A percentile compares a stretch with the other conserved stretches of the same genome.
Evolutionary conservation across 2,113 vertebrate species (phyloP).

Genomic region (Bambusicola thoracicus): DNA sequence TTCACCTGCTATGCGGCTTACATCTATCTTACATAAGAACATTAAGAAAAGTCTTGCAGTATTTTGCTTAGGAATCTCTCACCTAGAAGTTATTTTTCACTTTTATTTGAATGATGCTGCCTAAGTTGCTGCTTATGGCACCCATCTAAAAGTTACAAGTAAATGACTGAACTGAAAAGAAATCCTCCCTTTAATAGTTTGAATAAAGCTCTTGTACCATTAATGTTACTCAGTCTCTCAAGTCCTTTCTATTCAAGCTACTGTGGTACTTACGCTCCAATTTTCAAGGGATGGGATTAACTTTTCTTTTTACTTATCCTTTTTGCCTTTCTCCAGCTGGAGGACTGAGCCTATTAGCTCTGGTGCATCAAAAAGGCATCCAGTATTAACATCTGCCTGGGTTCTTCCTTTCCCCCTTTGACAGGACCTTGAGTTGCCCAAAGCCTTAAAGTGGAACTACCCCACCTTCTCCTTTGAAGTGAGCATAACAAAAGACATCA

Average conservation of each 20-base stretch:
- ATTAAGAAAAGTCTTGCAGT: neutral
- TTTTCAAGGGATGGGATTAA: slow-evolving; percentile 33
- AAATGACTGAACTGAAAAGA: slow-evolving; percentile 2
- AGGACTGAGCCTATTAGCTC: neutral
- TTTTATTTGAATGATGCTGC: neutral
- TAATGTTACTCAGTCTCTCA: neutral
- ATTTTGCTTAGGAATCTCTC: neutral
- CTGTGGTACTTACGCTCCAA: slow-evolving; percentile 6
- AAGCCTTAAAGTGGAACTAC: neutral
- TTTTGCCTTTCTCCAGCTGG: slow-evolving; percentile 3
- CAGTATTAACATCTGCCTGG: neutral
- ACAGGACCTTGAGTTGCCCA: neutral
- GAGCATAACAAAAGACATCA: slow-evolving; percentile 43
- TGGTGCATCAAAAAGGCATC: slow-evolving; percentile 13
- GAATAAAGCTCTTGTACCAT: slow-evolving; percentile 22
- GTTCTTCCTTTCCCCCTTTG: neutral
- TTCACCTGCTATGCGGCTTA: neutral
- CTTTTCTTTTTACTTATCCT: slow-evolving; percentile 8
- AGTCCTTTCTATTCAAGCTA: slow-evolving; percentile 7
- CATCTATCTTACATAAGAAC: neutral
- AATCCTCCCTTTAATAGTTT: neutral
- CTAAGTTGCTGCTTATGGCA: neutral
- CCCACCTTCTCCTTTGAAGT: slow-evolving; percentile 30
- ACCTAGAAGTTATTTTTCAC: neutral
- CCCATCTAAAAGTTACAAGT: neutral